Base-by-base conservation (phyloP, 2,888 invertebrate genomes). In the Luperina testacea region DNA sequence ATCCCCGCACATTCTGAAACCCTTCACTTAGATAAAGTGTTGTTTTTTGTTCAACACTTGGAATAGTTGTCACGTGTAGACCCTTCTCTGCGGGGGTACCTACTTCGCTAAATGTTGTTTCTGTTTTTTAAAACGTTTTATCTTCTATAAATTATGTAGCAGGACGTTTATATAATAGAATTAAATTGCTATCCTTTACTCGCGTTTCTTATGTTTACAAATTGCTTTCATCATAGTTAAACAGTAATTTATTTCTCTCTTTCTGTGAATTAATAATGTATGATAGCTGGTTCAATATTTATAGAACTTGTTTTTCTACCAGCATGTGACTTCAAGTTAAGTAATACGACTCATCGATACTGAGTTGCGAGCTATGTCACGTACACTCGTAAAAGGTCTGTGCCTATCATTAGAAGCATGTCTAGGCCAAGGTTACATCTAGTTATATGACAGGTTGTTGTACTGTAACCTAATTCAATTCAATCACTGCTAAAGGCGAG, bases 21-120 rank as follows among this genome's bases (percentile, higher is more conserved):
- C 92, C 92, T 90, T 91, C 92, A 92, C 92, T 93, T 92, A 92
- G 90, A 90, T 91, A 92, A 92, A 93, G 91, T 93, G 92, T 89
- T 92, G 91, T 93, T 92, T 91, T 83, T 92, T 90, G 91, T 90
- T 91, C 90, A 87, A 90, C 88, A 89, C 91, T 91, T 90, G 87
- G 87, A 90, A 91, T 91, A 92, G 92, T 91, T 92, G 88, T 92
- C 92, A 92, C 91, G 90, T 91, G 84, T 89, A 76, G 87, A 87
- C 87, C 88, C 86, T 89, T 88, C 89, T 82, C 86, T 81, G 77
- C 75, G 80, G 81, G 78, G 84, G n/a, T n/a, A n/a, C n/a, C n/a
- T 79, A 85, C 81, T 78, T 82, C 72, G 79, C 82, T 87, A 88
- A 88, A 87, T 82, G 81, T 77, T 84, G 74, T 76, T 48, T 72